These are phyloP conservation scores for Alloplasta piceator DNA, from an alignment of 2,888 invertebrate species.

Conservation along the genomic window DNA sequence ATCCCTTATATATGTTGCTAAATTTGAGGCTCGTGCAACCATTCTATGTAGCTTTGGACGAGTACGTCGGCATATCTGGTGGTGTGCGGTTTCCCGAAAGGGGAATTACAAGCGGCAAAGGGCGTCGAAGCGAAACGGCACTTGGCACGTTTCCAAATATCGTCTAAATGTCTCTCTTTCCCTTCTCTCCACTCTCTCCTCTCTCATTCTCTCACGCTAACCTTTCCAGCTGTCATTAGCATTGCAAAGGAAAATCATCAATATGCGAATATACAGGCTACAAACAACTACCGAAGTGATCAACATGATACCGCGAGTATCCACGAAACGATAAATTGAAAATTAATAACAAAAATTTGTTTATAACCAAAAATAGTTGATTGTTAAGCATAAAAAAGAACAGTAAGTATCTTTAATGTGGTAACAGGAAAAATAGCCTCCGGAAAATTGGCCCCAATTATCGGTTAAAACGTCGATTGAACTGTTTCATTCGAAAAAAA, in stretches of 20 bases:
- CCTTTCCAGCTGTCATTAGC: slow-evolving; percentile 74
- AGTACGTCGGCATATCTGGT: slow-evolving; percentile 55
- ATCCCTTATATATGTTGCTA: not conserved
- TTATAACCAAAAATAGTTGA: not conserved
- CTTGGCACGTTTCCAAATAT: slow-evolving; percentile 76
- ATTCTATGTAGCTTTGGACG: slow-evolving; percentile 12
- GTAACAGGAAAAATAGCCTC: too few relatives aligned
- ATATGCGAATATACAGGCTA: slow-evolving; percentile 58
- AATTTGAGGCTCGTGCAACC: slow-evolving; percentile 22
- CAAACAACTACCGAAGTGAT: slow-evolving; percentile 29
- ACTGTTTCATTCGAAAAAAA: too few relatives aligned
- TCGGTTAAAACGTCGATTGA: too few relatives aligned
- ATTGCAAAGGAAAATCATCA: slow-evolving; percentile 75
- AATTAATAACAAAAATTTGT: not conserved
- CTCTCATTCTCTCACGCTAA: not conserved
- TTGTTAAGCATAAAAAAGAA: not conserved
- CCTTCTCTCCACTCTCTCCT: not conserved
- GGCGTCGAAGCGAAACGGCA: slow-evolving; percentile 63
- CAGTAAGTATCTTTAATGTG: too few relatives aligned
- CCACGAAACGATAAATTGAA: not conserved
- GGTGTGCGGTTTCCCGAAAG: slow-evolving; percentile 70
- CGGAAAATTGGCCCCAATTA: too few relatives aligned
- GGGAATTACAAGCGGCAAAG: slow-evolving; percentile 69
- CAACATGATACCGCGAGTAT: not conserved
- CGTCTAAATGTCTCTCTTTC: slow-evolving; percentile 68